Conservation (phyloP, 1,140 invertebrate species). For the Campoletis sonorensis region DNA sequence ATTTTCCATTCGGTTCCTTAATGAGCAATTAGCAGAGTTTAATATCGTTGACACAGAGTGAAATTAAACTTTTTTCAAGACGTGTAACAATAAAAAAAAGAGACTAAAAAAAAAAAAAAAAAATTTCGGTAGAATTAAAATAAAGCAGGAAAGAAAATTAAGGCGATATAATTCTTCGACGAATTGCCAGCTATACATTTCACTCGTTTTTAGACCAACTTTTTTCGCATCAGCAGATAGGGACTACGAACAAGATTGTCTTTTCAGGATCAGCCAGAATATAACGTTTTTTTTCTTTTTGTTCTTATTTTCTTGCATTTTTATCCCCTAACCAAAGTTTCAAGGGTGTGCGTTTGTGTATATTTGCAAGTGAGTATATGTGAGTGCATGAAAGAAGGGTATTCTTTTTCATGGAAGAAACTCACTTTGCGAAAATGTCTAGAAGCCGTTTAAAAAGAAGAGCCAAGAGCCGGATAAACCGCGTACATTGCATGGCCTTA, state of each 20-base stretch:
- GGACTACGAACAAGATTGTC: conserved; percentile 29
- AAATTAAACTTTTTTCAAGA: no score
- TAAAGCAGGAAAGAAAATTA: no score
- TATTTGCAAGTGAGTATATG: no score
- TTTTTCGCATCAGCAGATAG: conserved; percentile 6
- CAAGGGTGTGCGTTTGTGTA: neutral
- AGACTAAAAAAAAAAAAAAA: no score
- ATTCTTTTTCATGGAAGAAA: conserved; percentile 1
- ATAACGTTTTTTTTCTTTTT: neutral
- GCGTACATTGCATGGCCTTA: conserved; percentile 16
- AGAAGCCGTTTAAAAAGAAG: conserved; percentile 44
- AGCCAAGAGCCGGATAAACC: conserved; percentile 38
- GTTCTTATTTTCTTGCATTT: neutral
- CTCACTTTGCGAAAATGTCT: conserved; percentile 41
- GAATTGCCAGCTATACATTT: neutral
- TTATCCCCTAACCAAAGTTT: neutral
- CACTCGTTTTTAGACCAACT: conserved; percentile 1
- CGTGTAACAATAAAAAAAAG: no score
- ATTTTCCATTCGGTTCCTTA: no score
- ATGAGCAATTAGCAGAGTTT: no score
- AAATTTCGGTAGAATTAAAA: no score
- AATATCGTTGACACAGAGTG: no score
- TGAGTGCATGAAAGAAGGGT: no score
- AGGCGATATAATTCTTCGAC: neutral
- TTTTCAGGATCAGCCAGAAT: neutral